A percentile compares a stretch with the other conserved stretches of the same genome.
These are phyloP conservation scores for Globicephala melas DNA, from an alignment of 2,113 vertebrate species.

Conservation along the genomic window DNA sequence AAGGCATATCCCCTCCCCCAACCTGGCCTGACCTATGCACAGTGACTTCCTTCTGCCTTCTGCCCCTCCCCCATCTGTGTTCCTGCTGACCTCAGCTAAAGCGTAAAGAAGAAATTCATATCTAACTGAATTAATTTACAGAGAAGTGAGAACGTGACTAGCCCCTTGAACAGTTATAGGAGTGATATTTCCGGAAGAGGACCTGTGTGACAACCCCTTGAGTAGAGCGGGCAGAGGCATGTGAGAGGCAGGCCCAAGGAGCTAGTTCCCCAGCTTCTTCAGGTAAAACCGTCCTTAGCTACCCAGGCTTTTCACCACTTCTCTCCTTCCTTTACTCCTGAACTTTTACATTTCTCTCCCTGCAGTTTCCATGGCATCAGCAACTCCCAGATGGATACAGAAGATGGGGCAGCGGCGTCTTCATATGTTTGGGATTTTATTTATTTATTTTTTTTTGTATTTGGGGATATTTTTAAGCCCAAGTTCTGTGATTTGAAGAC, in stretches of 20 bases:
- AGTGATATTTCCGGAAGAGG: not conserved
- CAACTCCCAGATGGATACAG: not conserved
- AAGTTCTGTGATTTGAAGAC: not conserved
- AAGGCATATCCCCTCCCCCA: not conserved
- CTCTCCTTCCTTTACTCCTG: not conserved
- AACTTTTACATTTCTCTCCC: not conserved
- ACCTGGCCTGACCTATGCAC: too few relatives aligned
- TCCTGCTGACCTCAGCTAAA: not conserved
- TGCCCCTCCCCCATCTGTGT: too few relatives aligned
- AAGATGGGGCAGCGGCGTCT: too few relatives aligned
- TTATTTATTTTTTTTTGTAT: not conserved
- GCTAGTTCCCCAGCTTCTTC: not conserved
- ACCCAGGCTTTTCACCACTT: not conserved
- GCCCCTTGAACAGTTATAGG: not conserved
- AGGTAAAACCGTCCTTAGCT: not conserved
- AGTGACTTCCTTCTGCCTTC: not conserved
- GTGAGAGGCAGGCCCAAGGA: not conserved
- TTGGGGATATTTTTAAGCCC: not conserved
- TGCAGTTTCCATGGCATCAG: not conserved
- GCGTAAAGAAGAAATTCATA: not conserved
- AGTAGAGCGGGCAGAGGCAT: not conserved
- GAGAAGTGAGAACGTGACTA: not conserved
- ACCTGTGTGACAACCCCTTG: not conserved
- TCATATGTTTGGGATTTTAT: not conserved
- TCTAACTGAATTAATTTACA: not conserved